Percentiles rank a stretch among this genome's conserved stretches.
Evolutionary conservation across 2,797 vertebrate species (phyloP).

Genomic region (Sebastes vulpes): DNA sequence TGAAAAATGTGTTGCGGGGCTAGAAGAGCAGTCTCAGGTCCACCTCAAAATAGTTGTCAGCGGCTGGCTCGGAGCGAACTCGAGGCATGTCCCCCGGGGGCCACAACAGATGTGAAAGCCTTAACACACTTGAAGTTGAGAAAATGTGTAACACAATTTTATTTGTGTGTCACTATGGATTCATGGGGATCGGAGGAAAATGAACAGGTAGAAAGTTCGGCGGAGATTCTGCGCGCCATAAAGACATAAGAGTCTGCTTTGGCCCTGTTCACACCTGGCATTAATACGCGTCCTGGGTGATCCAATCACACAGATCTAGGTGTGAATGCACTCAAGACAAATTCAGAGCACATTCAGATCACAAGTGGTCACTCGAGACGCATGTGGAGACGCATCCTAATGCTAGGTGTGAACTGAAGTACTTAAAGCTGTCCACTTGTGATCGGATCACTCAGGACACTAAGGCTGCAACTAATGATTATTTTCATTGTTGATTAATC

Average conservation of each 20-base stretch:
- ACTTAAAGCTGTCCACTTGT: neutral
- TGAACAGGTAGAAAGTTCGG: neutral
- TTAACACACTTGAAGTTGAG: constrained; percentile 38
- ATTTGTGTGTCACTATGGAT: neutral
- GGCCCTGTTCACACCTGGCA: neutral
- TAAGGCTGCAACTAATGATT: too few species aligned
- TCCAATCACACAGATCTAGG: neutral
- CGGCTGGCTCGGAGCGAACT: constrained; percentile 39
- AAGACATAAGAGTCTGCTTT: neutral
- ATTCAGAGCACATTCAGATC: neutral
- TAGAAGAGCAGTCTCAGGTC: constrained; percentile 55
- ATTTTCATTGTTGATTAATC: too few species aligned
- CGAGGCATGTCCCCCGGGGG: constrained; percentile 30
- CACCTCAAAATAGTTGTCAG: constrained; percentile 59
- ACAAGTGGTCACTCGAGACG: too few species aligned
- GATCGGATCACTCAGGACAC: neutral
- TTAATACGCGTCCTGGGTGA: neutral
- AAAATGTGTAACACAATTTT: constrained; percentile 32
- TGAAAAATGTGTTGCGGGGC: constrained; percentile 69
- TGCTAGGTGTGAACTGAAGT: too few species aligned
- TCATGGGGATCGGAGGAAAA: neutral
- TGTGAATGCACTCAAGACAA: neutral
- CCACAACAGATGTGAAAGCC: constrained; percentile 32
- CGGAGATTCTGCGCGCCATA: neutral
- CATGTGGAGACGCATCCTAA: too few species aligned